Percentiles rank a stretch among this genome's conserved stretches.
Conservation (phyloP, 1,140 invertebrate species). For the Camponotus floridanus region DNA sequence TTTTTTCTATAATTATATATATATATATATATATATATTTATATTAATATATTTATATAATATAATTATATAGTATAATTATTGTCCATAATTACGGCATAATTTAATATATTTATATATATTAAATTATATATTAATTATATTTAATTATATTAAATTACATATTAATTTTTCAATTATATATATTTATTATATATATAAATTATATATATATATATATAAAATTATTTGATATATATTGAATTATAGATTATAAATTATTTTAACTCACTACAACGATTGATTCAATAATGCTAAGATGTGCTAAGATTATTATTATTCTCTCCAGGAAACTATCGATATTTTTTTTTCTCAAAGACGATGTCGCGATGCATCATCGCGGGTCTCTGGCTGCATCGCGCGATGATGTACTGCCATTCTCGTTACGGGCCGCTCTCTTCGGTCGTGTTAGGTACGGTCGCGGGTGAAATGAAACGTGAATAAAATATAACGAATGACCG, state of each 20-base stretch:
- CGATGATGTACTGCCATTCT: conserved; percentile 12
- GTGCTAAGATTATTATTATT: not conserved
- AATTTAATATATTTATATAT: not conserved
- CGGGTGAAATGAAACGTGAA: conserved; percentile 78
- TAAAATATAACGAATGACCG: conserved; percentile 81
- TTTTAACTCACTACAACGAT: not conserved
- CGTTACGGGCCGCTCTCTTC: conserved; percentile 29
- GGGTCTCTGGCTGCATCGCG: not conserved
- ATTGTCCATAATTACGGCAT: not conserved
- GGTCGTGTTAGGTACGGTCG: conserved; percentile 12
- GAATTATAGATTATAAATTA: not conserved
- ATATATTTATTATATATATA: no score
- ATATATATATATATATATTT: no score
- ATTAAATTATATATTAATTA: not conserved
- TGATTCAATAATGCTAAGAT: not conserved
- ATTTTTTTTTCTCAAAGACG: not conserved
- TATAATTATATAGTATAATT: no score
- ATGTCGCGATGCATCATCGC: not conserved
- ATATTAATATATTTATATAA: not conserved
- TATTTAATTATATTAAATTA: no score
- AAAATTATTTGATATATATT: not conserved
- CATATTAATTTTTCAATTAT: no score
- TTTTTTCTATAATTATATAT: no score
- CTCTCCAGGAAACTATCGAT: not conserved
- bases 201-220: no score